These are phyloP conservation scores for Syndactyla subalaris DNA, from an alignment of 2,797 vertebrate species.

Conservation along the genomic window DNA sequence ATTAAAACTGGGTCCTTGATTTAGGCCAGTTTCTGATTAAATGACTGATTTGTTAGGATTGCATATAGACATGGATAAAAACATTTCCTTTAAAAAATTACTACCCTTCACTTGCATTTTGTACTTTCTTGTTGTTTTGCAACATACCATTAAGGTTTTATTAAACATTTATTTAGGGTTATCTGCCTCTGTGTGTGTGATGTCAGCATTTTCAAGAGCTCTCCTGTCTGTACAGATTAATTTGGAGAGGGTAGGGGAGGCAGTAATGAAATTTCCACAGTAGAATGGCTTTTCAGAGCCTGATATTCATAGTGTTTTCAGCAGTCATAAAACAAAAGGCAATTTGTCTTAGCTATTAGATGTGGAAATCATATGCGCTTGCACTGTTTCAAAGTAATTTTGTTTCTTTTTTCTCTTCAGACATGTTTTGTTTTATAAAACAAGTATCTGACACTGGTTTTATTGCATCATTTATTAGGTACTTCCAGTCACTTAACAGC, in stretches of 20 bases:
- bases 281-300: background rate
- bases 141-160: background rate
- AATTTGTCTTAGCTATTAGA: background rate
- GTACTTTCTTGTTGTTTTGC: background rate
- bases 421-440: background rate
- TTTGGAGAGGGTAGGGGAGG: background rate
- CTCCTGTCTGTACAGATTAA: background rate
- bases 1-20: background rate
- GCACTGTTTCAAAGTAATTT: background rate
- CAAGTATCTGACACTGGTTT: background rate
- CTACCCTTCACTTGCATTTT: background rate
- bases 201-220: background rate
- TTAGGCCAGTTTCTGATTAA: background rate
- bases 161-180: background rate
- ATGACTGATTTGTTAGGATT: background rate
- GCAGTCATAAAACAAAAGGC: background rate
- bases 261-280: background rate
- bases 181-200: background rate
- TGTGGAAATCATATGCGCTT: background rate
- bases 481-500: slow-evolving; percentile 82
- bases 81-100: background rate
- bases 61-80: rapidly evolving
- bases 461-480: slow-evolving; percentile 71
- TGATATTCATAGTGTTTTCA: background rate
- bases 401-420: background rate